These are phyloP conservation scores for Eretmochelys imbricata DNA, from an alignment of 2,113 vertebrate genomes.

Conservation along the genomic window DNA sequence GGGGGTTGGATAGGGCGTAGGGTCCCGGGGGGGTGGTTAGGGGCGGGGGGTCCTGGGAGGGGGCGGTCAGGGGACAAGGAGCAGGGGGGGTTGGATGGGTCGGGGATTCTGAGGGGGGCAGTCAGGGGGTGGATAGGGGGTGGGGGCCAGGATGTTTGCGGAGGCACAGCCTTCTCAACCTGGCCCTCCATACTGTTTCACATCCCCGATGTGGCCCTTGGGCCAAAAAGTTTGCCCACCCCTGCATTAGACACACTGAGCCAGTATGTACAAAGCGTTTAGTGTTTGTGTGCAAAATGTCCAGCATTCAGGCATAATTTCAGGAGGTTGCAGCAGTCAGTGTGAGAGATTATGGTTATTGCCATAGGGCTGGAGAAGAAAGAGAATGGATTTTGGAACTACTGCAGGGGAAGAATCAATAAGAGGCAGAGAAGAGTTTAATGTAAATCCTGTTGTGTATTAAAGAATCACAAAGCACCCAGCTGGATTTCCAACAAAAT, in stretches of 20 bases:
- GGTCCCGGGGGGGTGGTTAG: too few relatives aligned
- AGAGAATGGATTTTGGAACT: background rate
- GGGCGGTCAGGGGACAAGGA: too few relatives aligned
- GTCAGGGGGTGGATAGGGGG: too few relatives aligned
- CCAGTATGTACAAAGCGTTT: background rate
- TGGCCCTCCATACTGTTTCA: too few relatives aligned
- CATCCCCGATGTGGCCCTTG: too few relatives aligned
- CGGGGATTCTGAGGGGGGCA: too few relatives aligned
- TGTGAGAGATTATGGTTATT: rapidly evolving
- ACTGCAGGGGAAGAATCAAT: background rate
- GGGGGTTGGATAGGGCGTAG: too few relatives aligned
- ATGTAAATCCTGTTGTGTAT: background rate
- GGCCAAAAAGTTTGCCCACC: too few relatives aligned
- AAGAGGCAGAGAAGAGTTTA: background rate
- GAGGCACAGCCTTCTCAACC: too few relatives aligned
- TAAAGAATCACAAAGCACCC: background rate
- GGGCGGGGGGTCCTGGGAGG: too few relatives aligned
- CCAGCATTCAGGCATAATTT: background rate
- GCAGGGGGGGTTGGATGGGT: too few relatives aligned
- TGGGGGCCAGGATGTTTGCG: too few relatives aligned
- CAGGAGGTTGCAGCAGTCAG: background rate
- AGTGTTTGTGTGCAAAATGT: background rate
- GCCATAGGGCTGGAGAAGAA: background rate
- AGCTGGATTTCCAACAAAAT: background rate
- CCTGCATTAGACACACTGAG: background rate